Percentiles rank a stretch among this genome's conserved stretches.
Evolutionary conservation across 2,113 vertebrate genomes (phyloP).

Genomic region (Columba janthina): DNA sequence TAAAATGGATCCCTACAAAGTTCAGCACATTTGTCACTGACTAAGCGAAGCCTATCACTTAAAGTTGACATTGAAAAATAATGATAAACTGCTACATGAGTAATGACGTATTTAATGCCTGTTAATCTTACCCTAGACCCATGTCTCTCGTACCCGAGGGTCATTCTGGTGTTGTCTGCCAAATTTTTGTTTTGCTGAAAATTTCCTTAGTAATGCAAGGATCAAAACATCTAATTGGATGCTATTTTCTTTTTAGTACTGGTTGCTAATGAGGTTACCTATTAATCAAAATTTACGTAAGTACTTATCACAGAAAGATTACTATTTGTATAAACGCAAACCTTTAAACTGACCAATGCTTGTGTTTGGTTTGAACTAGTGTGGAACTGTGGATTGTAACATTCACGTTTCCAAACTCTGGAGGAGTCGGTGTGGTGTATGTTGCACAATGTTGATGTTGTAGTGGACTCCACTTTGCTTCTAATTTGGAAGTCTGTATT

Average conservation of each 20-base stretch:
- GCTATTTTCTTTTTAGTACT: neutral
- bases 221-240: neutral
- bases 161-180: neutral
- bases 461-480: neutral
- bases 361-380: neutral
- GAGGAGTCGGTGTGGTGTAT: neutral
- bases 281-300: neutral
- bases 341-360: neutral
- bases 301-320: neutral
- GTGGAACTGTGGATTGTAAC: neutral
- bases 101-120: conserved; percentile 53
- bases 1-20: conserved; percentile 52
- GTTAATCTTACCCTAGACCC: conserved; percentile 9
- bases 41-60: conserved; percentile 56
- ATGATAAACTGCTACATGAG: conserved; percentile 62
- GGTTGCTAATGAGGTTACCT: neutral
- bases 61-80: conserved; percentile 53
- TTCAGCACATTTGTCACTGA: conserved; percentile 63
- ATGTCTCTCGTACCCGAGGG: neutral
- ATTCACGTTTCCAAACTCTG: neutral
- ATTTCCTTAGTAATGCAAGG: neutral
- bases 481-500: neutral
- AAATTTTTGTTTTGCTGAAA: neutral
- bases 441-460: neutral
- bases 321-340: neutral